phyloP scores from a whole-genome alignment of 2,797 vertebrate genomes.

The Ceyx erithaca region DNA sequence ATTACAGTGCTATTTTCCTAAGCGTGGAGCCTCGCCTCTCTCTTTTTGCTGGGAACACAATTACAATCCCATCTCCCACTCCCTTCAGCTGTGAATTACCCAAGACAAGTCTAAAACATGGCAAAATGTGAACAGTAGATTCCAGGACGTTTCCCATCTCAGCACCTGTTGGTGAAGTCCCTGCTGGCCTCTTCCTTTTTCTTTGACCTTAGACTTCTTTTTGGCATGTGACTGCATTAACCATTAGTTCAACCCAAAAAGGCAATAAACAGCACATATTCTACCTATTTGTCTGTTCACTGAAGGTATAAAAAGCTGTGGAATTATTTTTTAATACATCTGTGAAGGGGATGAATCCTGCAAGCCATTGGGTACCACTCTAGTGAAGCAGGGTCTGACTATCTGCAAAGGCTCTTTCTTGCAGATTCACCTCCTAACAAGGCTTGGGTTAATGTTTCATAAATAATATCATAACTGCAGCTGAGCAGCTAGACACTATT shows the following conservation, averaged over 20 bases:
- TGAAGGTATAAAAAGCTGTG: neutral
- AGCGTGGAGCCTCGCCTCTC: neutral
- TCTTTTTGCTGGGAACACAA: neutral
- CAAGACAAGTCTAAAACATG: neutral
- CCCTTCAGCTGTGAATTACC: neutral
- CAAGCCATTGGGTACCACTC: neutral
- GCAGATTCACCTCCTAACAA: neutral
- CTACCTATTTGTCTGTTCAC: neutral
- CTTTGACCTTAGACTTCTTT: neutral
- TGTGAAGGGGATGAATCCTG: neutral
- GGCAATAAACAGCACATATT: neutral
- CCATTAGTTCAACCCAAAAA: neutral
- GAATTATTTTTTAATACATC: neutral
- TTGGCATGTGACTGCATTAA: neutral
- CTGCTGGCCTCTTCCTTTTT: neutral
- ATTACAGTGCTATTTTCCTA: neutral
- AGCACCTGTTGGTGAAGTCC: neutral
- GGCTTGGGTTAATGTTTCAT: neutral
- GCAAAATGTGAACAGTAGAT: neutral
- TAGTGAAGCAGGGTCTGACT: neutral
- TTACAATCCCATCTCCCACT: neutral
- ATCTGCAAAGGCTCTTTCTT: neutral
- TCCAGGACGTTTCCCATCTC: neutral
- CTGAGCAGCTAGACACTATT: neutral
- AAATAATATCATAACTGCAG: rapidly evolving